Percentiles rank a stretch among this genome's conserved stretches.
Evolutionary conservation across 2,888 invertebrate genomes (phyloP).

Genomic region (Conistra vaccinii): DNA sequence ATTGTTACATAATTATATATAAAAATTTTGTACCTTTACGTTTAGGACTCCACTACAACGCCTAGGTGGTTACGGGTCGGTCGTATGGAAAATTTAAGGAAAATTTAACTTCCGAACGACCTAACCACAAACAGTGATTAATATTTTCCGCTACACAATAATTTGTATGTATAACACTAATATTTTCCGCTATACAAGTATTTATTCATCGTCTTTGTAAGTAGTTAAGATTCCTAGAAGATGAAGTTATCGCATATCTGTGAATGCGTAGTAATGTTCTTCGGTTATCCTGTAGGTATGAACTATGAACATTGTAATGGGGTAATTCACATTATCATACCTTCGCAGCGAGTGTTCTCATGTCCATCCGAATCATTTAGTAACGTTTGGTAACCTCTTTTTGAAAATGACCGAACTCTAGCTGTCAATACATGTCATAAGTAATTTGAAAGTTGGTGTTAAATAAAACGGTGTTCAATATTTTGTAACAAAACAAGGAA

Average conservation of each 20-base stretch:
- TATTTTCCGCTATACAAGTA: conserved; percentile 28
- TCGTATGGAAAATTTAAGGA: neutral
- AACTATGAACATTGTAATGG: neutral
- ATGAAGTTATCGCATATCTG: conserved; percentile 23
- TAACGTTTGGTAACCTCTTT: conserved; percentile 78
- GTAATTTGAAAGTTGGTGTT: conserved; percentile 89
- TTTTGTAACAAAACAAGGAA: conserved; percentile 90
- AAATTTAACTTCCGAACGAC: conserved; percentile 22
- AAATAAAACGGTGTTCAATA: conserved; percentile 91
- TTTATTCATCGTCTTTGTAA: conserved; percentile 22
- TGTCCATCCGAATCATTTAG: conserved; percentile 57
- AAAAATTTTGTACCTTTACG: neutral
- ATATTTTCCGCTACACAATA: conserved; percentile 28
- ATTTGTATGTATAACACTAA: conserved; percentile 13
- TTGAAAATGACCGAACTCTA: conserved; percentile 76
- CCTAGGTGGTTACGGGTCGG: neutral
- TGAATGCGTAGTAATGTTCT: conserved; percentile 18
- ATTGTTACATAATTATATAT: neutral
- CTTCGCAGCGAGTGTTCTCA: conserved; percentile 4
- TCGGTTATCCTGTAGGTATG: conserved; percentile 18
- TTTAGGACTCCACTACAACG: neutral
- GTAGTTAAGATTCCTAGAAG: conserved; percentile 41
- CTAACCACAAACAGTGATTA: conserved; percentile 34
- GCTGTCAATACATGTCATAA: conserved; percentile 85
- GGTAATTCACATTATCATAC: conserved; percentile 20